Base-by-base conservation (phyloP, 2,888 invertebrate species). In the Eupithecia dodoneata region DNA sequence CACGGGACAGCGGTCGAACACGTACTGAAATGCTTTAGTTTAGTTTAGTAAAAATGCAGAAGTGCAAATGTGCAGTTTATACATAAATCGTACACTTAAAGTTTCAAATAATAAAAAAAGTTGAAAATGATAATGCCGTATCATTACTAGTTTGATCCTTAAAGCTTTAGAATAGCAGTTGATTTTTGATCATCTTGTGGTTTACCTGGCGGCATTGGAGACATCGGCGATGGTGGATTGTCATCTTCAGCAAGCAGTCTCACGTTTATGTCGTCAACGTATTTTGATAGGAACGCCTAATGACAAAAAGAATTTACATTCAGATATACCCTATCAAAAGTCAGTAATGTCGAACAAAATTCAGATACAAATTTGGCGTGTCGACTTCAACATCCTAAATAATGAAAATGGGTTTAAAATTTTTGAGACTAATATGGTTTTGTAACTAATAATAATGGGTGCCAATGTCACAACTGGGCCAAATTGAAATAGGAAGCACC, bases 181-280 rank as follows among this genome's bases (percentile, higher is more conserved):
- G 18, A 63, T 63, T 15, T 63, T 30, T 30, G 10, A 63, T 63
- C 10, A 63, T 3, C 63, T 18, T 30, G 18, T 52, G 3, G 10
- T 10, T 73, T 70, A 94, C 94, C 94, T 83, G 94, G 93, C 2
- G 96, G 96, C 91, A 98, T 98, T 89, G 98, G 97, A 0, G 98
- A 97, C 85, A 98, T 97, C 0, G 99, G 99, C 0, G 99, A 99
- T 0, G 99, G 98, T 1, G 99, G 99, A 93, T 99, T 99, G 88
- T 99, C 99, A 87, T 99, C 99, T 90, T 99, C 99, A 2, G 98
- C 98, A 83, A 99, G 97, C 1, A 98, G 97, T 75, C 94, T 87
- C 10, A 92, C 98, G 66, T 98, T 97, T 12, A 98, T 98, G 87
- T 99, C 99, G 86, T 99, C 99, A 0, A 99, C 98, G 89, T 99